Conservation (phyloP, 2,113 vertebrate genomes). For the Corythornis vintsioides region DNA sequence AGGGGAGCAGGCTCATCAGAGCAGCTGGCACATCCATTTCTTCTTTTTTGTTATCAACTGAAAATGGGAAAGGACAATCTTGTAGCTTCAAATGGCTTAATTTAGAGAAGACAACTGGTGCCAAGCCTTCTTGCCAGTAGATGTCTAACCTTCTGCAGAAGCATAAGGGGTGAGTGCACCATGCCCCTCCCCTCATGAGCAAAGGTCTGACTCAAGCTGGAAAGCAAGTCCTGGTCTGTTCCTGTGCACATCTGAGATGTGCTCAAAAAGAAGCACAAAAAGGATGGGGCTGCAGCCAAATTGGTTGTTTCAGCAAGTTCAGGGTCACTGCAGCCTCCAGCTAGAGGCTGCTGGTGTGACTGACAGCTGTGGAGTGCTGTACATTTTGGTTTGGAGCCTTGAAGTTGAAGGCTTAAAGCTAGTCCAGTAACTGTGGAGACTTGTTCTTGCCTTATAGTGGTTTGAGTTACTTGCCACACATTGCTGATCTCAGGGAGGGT, state of each 20-base stretch:
- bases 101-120: not conserved
- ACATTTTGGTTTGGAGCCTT: not conserved
- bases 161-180: not conserved
- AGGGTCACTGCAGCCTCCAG: not conserved
- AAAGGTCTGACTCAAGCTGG: not conserved
- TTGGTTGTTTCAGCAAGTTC: not conserved
- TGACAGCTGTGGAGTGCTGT: not conserved
- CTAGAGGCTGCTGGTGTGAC: not conserved
- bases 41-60: not conserved
- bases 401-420: not conserved
- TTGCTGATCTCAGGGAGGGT: not conserved
- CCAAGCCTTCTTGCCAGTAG: not conserved
- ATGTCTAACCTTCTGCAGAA: not conserved
- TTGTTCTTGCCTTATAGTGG: not conserved
- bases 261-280: not conserved
- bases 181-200: accelerated
- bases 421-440: not conserved
- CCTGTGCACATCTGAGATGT: not conserved
- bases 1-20: not conserved
- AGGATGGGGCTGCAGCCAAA: not conserved
- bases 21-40: not conserved
- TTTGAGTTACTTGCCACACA: not conserved
- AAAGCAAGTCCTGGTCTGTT: not conserved
- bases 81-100: not conserved
- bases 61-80: not conserved